Evolutionary conservation across 2,797 vertebrate genomes (phyloP), one percentile per base, ranked within the genome.

Genomic region (Meda fulgida): DNA sequence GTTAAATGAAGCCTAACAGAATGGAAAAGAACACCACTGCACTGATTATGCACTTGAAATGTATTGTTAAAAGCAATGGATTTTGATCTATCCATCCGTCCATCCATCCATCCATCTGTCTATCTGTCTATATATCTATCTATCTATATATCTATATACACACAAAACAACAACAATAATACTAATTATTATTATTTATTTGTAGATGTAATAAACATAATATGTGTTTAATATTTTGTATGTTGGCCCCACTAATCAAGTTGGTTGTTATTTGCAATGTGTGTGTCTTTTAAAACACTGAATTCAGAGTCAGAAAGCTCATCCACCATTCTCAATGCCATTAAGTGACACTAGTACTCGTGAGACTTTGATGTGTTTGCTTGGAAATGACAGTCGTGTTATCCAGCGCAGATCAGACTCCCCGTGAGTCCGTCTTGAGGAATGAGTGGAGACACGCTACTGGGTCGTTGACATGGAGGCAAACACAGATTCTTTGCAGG

Each of bases 401-500:
- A 76, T 83, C 34, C 60, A 14, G 72, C 23, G n/a, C 60, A 26
- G 60, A 51, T 67, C 72, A 34, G 60, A 38, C 78, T 85, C 46
- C 1, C 38, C 34, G 48, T 58, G 69, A 76, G 46, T 78, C 66
- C 58, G 10, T 83, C 84, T 81, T 14, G 38, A 65, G 43, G 48
- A 84, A 51, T 77, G 82, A 53, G 79, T 67, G 26, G 73, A 84
- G 65, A 48, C 85, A 66, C 55, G 78, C 67, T 58, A n/a, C 46
- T 66, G 48, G 40, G 48, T 36, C 55, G 55, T 80, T 80, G 78
- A 84, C 70, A 67, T 9, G 55, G 79, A 82, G 55, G 66, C 70
- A 70, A 67, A 36, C 60, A 81, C 75, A 58, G 51, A 26, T 4
- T 76, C 58, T 81, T 84, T 81, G 46, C 66, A 60, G 72, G 63